A percentile compares a stretch with the other conserved stretches of the same genome.
phyloP scores from a whole-genome alignment of 2,888 invertebrate species.

The Ochropleura plecta region DNA sequence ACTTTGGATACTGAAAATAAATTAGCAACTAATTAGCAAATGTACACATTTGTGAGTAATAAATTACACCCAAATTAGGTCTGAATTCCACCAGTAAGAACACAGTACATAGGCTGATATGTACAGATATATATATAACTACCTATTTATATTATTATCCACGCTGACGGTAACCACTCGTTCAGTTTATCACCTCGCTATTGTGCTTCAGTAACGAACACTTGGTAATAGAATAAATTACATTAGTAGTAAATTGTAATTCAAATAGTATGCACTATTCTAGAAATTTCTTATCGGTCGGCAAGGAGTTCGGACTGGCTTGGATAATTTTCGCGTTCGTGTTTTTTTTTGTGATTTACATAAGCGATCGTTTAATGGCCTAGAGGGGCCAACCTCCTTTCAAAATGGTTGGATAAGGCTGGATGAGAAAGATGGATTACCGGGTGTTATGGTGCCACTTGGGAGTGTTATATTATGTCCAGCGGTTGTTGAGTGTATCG shows the following conservation, averaged over 20 bases:
- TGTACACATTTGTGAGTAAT: too few relatives aligned
- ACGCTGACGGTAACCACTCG: conserved; percentile 3
- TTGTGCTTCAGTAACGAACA: conserved; percentile 22
- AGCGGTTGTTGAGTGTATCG: not conserved
- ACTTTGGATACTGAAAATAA: not conserved
- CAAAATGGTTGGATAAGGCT: not conserved
- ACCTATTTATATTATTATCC: conserved; percentile 16
- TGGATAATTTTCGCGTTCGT: conserved; percentile 11
- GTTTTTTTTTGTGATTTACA: conserved; percentile 8
- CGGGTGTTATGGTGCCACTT: too few relatives aligned
- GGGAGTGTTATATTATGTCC: not conserved
- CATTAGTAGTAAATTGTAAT: conserved; percentile 24
- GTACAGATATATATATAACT: not conserved
- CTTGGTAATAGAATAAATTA: conserved; percentile 16
- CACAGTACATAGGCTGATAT: not conserved
- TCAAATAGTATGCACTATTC: conserved; percentile 7
- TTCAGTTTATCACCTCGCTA: conserved; percentile 12
- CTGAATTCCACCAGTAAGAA: not conserved
- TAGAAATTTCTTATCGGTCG: conserved; percentile 8
- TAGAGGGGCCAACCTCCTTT: not conserved
- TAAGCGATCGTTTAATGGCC: not conserved
- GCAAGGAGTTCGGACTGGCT: conserved; percentile 21
- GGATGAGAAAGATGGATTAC: not conserved
- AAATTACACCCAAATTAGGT: not conserved
- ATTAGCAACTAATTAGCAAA: not conserved